Conservation (phyloP, 2,113 vertebrate genomes). For the Pomatostomus ruficeps region DNA sequence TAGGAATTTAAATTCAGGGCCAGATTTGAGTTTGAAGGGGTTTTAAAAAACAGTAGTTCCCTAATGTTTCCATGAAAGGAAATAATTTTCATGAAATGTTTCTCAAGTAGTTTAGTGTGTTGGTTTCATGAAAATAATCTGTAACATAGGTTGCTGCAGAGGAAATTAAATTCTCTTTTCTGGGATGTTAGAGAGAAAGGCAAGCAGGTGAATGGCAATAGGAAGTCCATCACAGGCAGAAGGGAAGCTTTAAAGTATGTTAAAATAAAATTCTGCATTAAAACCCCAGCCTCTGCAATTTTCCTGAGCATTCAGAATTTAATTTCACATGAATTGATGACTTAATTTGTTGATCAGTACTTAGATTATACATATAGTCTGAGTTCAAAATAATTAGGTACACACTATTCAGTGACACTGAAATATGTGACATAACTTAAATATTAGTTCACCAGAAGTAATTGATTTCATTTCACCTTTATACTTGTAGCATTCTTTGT, state of each 20-base stretch:
- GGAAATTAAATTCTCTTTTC: not conserved
- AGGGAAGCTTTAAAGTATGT: not conserved
- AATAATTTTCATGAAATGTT: not conserved
- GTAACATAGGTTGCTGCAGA: not conserved
- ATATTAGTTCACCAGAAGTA: not conserved
- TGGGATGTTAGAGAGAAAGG: not conserved
- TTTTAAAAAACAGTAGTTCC: not conserved
- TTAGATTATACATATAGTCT: not conserved
- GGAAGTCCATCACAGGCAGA: not conserved
- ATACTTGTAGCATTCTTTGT: not conserved
- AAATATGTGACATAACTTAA: not conserved
- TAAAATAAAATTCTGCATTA: not conserved
- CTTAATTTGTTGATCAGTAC: not conserved
- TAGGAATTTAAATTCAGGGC: not conserved
- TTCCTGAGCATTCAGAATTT: not conserved
- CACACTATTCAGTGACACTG: not conserved
- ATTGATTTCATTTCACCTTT: not conserved
- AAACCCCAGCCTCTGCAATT: not conserved
- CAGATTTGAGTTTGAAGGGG: not conserved
- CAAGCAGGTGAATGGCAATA: not conserved
- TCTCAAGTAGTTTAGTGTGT: not conserved
- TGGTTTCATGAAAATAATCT: not conserved
- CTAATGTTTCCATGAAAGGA: not conserved
- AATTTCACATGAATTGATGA: not conserved
- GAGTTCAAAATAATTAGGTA: not conserved